Percentiles rank a stretch among this genome's conserved stretches.
Conservation (phyloP, 2,797 vertebrate species). For the Cebuella pygmaea region DNA sequence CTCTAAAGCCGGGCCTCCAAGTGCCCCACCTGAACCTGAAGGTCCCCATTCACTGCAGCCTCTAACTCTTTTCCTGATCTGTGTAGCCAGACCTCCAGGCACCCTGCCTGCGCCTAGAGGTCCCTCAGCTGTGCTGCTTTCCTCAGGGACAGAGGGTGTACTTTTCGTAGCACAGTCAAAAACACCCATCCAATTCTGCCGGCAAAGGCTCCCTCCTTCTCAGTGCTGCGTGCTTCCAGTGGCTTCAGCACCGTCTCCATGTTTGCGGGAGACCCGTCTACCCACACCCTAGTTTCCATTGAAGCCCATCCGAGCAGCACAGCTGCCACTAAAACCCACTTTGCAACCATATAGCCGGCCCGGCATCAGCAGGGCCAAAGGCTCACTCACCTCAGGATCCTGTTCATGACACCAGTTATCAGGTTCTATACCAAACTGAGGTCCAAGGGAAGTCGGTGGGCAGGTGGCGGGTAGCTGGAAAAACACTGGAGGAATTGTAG, state of each 20-base stretch:
- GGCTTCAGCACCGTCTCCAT: not conserved
- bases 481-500: not conserved
- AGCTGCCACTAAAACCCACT: not conserved
- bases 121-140: not conserved
- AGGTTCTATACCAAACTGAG: not conserved
- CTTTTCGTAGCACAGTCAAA: not conserved
- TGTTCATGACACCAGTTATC: not conserved
- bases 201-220: not conserved
- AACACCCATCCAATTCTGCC: not conserved
- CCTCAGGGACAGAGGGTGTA: not conserved
- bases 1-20: not conserved
- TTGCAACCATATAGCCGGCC: too few relatives aligned
- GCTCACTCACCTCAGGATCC: not conserved
- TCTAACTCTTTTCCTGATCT: not conserved
- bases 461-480: not conserved
- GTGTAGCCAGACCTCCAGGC: too few relatives aligned
- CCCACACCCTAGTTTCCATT: not conserved
- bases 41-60: not conserved
- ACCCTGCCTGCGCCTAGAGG: not conserved
- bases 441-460: not conserved
- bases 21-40: not conserved
- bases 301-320: not conserved
- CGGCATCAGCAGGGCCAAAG: not conserved
- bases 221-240: not conserved
- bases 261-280: rapidly evolving